Conservation (phyloP, 2,797 vertebrate genomes). For the Galagoides demidoff region DNA sequence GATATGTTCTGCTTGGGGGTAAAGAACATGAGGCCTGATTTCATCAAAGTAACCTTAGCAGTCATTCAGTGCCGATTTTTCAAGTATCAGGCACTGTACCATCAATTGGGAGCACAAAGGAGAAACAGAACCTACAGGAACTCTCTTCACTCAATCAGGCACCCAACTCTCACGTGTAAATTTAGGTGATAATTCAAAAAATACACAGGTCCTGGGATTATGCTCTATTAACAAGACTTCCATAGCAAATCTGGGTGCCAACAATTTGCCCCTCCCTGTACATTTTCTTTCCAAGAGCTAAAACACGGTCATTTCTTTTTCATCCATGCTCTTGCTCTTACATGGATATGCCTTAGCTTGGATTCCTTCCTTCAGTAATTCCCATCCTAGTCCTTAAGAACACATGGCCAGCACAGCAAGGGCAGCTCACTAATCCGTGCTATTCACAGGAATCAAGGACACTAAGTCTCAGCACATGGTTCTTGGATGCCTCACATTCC, state of each 20-base stretch:
- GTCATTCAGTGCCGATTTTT: background rate
- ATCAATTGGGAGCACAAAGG: background rate
- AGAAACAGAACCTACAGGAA: background rate
- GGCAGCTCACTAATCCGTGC: background rate
- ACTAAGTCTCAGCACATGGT: background rate
- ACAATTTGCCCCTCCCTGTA: constrained; percentile 49
- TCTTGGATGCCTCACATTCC: background rate
- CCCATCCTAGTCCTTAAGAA: background rate
- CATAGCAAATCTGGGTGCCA: constrained; percentile 49
- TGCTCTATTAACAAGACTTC: constrained; percentile 63
- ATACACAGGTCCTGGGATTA: constrained; percentile 32
- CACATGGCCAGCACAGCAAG: background rate
- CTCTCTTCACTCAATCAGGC: background rate
- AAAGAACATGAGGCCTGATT: background rate
- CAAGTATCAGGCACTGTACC: background rate
- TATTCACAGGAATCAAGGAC: background rate
- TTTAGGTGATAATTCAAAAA: constrained; percentile 55
- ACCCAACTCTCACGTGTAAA: background rate
- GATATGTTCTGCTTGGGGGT: background rate
- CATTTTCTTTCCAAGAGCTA: constrained; percentile 46
- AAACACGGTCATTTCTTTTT: constrained; percentile 54
- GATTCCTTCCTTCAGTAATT: background rate
- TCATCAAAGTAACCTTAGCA: background rate
- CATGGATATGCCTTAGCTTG: constrained; percentile 43
- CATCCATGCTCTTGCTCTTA: constrained; percentile 57